phyloP scores from a whole-genome alignment of 2,888 invertebrate species.

The Tricholauxania praeusta region DNA sequence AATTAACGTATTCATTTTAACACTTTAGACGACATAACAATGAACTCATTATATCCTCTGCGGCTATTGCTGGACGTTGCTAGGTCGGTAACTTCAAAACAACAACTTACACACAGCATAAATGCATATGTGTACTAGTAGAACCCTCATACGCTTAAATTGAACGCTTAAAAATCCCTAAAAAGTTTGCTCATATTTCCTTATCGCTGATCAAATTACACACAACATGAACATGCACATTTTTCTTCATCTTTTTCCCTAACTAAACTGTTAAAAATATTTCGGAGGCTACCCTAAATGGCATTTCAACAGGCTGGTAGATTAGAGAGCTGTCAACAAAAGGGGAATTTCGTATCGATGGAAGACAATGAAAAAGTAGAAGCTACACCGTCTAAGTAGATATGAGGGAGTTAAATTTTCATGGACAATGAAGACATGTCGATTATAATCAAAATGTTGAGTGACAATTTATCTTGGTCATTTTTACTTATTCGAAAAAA shows the following conservation, averaged over 20 bases:
- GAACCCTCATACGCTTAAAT: background rate
- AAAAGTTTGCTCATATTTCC: conserved; percentile 17
- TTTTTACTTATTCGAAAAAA: too few relatives aligned
- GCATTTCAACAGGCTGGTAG: background rate
- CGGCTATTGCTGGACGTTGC: background rate
- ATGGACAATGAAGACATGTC: conserved; percentile 29
- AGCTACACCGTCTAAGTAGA: background rate
- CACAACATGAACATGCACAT: conserved; percentile 27
- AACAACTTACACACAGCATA: background rate
- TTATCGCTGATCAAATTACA: conserved; percentile 36
- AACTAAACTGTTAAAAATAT: background rate
- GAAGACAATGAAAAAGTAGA: background rate
- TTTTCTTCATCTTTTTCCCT: conserved; percentile 6
- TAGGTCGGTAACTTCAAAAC: conserved; percentile 24
- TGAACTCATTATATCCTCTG: background rate
- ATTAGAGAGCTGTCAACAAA: too few relatives aligned
- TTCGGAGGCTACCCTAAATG: background rate
- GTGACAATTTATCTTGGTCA: too few relatives aligned
- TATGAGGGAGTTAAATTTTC: conserved; percentile 5
- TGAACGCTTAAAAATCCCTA: background rate
- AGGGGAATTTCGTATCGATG: background rate
- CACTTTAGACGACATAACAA: conserved; percentile 2
- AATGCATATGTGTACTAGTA: background rate
- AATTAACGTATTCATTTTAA: conserved; percentile 13
- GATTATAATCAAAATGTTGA: conserved; percentile 20